A percentile compares a stretch with the other conserved stretches of the same genome.
phyloP scores from a whole-genome alignment of 2,797 vertebrate genomes.

The Chanos chanos region DNA sequence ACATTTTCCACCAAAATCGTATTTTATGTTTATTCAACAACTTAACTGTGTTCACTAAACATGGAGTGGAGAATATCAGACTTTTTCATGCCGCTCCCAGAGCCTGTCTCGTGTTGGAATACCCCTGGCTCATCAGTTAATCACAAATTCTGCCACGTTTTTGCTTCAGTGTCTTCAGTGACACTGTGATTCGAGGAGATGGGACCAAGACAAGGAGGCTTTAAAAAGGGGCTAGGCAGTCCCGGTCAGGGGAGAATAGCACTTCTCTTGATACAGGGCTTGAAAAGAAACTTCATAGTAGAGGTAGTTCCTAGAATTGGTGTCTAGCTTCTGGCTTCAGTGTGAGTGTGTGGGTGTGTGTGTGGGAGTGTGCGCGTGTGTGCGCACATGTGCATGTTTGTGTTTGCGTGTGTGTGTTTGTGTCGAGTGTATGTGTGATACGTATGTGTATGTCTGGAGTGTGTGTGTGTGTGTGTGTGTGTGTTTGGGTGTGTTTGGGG shows the following conservation, averaged over 20 bases:
- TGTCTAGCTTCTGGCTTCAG: conserved; percentile 45
- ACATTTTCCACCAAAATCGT: no score
- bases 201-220: conserved; percentile 69
- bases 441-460: background rate
- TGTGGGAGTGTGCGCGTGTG: conserved; percentile 30
- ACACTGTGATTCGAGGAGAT: conserved; percentile 57
- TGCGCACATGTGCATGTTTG: conserved; percentile 23
- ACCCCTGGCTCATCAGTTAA: conserved; percentile 60
- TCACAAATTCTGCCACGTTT: conserved; percentile 64
- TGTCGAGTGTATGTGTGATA: background rate
- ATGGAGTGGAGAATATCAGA: no score
- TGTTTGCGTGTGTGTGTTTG: background rate
- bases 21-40: no score
- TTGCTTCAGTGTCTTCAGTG: conserved; percentile 59
- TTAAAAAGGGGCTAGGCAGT: conserved; percentile 56
- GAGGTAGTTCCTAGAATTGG: conserved; percentile 67
- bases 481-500: conserved; percentile 15
- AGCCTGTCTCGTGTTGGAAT: conserved; percentile 56
- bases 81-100: no score
- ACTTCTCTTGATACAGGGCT: conserved; percentile 69
- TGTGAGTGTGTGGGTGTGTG: conserved; percentile 38
- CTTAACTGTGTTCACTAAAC: no score
- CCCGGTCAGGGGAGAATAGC: conserved; percentile 68
- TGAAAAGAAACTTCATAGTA: conserved; percentile 74
- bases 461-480: conserved; percentile 20